These are phyloP conservation scores for Alexandromys fortis DNA, from an alignment of 2,113 vertebrate species.

Conservation along the genomic window DNA sequence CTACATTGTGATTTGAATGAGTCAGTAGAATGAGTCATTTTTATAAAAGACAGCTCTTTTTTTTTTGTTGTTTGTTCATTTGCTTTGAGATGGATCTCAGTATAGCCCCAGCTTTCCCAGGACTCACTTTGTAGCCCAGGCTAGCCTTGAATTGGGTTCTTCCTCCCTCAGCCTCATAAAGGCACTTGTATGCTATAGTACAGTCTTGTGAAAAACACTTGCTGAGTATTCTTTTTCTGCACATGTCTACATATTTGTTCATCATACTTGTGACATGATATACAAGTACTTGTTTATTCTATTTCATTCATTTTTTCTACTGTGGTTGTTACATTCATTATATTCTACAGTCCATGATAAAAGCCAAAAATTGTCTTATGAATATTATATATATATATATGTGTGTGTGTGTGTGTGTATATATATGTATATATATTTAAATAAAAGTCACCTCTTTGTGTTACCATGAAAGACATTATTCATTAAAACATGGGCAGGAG, in stretches of 20 bases:
- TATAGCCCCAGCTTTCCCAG: background rate
- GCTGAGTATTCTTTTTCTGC: constrained; percentile 10
- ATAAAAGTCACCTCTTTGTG: background rate
- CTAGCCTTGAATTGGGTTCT: background rate
- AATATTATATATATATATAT: background rate
- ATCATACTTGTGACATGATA: background rate
- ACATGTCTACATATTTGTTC: background rate
- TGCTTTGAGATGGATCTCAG: background rate
- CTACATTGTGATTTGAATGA: constrained; percentile 73
- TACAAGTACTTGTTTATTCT: background rate
- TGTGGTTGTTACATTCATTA: constrained; percentile 8
- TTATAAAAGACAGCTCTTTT: constrained; percentile 64
- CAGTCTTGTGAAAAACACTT: constrained; percentile 29
- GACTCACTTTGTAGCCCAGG: background rate
- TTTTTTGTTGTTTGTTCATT: background rate
- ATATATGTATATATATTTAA: background rate
- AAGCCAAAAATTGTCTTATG: background rate
- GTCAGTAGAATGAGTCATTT: constrained; percentile 68
- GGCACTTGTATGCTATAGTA: constrained; percentile 3
- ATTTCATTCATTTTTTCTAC: background rate
- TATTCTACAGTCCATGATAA: background rate
- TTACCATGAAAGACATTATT: background rate
- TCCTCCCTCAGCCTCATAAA: background rate
- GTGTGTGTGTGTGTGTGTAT: background rate
- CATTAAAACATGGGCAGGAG: background rate